These are phyloP conservation scores for Sepiola atlantica DNA, from an alignment of 2,888 invertebrate species.

Conservation along the genomic window DNA sequence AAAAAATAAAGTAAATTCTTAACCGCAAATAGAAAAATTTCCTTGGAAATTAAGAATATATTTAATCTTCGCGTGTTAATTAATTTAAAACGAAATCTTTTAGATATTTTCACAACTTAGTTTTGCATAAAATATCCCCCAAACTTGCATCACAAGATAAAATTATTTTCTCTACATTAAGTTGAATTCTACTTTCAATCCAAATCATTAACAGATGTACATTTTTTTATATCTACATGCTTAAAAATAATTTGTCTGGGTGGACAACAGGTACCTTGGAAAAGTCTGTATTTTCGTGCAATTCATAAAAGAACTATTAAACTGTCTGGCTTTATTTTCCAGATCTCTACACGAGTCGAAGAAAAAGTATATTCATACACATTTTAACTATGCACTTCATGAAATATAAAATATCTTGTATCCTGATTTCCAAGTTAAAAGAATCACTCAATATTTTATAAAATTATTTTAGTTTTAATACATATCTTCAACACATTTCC, in stretches of 20 bases:
- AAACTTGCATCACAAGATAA: not conserved
- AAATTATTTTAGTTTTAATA: not conserved
- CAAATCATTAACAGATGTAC: no score
- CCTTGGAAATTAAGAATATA: not conserved
- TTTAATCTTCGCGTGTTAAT: not conserved
- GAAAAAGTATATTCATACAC: not conserved
- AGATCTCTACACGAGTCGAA: no score
- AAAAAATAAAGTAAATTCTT: not conserved
- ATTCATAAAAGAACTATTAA: no score
- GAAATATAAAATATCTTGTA: not conserved
- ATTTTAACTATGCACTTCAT: not conserved
- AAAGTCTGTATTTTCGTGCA: no score
- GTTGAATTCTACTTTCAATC: not conserved
- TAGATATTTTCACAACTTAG: not conserved
- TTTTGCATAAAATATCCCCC: not conserved
- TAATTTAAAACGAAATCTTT: not conserved
- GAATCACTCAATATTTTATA: not conserved
- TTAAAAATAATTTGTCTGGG: not conserved
- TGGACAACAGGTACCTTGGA: not conserved
- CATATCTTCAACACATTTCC: not conserved
- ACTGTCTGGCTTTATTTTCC: no score
- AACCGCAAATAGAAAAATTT: not conserved
- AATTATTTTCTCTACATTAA: not conserved
- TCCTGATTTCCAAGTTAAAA: not conserved
- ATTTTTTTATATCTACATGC: no score